Evolutionary conservation across 2,888 invertebrate species (phyloP), one percentile per base, ranked within the genome.

Genomic region (Ophion ellenae): DNA sequence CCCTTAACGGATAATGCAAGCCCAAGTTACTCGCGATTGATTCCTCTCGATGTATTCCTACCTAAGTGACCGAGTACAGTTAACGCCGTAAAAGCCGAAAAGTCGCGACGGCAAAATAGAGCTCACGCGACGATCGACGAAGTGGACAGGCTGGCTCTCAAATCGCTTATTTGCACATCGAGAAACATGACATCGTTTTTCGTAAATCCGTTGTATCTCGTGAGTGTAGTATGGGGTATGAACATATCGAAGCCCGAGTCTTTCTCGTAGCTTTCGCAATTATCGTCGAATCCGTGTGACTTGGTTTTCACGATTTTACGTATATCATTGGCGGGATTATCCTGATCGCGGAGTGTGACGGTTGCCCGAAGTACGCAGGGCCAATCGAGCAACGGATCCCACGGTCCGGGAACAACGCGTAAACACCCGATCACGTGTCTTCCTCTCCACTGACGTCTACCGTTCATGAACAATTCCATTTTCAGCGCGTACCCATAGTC

Each of bases 401-500:
- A 97, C 53, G 96, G 96, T 0, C 97, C 97, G 2, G 95, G 95
- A 47, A 97, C 94, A 1, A 97, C 95, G 69, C 96, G 96, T 64
- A 97, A 94, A 0, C 96, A 96, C 10, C 96, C 96, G 64, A 97
- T 96, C 73, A 97, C 93, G 91, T 97, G 96, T 0, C 97, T 95
- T 0, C 96, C 97, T 90, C 96, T 96, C 97, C 97, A 97, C 86
- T 96, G 96, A 57, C 97, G 97, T 74, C 96, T 95, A 7, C 97
- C 97, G 92, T 97, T 97, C 40, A 97, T 93, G 91, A 96, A 95
- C 1, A 97, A 92, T 89, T 97, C 96, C 36, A 97, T 96, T 94
- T 97, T 95, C 28, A 97, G 92, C 3, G 96, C 96, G 92, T 97
- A 97, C n/a, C 97, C 97, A 89, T 96, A 97, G 85, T 96, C 96